Conservation (phyloP, 2,113 vertebrate species). For the Vidua macroura region DNA sequence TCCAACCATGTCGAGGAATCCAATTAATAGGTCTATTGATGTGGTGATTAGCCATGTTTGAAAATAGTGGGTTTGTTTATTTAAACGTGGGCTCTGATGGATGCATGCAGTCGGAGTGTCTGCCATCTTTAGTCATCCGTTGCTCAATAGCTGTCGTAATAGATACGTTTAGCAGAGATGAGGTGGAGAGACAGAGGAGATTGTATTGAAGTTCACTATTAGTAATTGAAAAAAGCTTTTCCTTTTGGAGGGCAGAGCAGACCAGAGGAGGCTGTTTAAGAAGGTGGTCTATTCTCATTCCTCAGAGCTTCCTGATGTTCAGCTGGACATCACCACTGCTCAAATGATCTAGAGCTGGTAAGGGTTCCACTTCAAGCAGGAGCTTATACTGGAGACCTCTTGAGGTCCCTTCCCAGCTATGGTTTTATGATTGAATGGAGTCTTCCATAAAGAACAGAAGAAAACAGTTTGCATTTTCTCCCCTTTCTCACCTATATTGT, state of each 20-base stretch:
- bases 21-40: constrained; percentile 54
- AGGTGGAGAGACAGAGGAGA: not conserved
- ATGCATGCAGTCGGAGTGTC: constrained; percentile 6
- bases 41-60: constrained; percentile 59
- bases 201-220: constrained; percentile 18
- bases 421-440: not conserved
- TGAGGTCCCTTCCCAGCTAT: not conserved
- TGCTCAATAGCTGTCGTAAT: constrained; percentile 49
- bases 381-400: not conserved
- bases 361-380: not conserved
- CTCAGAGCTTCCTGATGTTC: not conserved
- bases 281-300: not conserved
- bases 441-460: not conserved
- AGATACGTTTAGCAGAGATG: not conserved
- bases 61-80: constrained; percentile 51
- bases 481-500: not conserved
- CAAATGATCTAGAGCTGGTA: not conserved
- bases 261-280: not conserved
- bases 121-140: constrained; percentile 57
- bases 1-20: constrained; percentile 31
- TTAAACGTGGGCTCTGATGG: constrained; percentile 4
- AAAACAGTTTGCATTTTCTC: not conserved
- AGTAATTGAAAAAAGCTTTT: not conserved
- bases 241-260: not conserved
- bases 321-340: not conserved